Base-by-base conservation (phyloP, 1,140 invertebrate genomes). In the Bombus sylvicola region DNA sequence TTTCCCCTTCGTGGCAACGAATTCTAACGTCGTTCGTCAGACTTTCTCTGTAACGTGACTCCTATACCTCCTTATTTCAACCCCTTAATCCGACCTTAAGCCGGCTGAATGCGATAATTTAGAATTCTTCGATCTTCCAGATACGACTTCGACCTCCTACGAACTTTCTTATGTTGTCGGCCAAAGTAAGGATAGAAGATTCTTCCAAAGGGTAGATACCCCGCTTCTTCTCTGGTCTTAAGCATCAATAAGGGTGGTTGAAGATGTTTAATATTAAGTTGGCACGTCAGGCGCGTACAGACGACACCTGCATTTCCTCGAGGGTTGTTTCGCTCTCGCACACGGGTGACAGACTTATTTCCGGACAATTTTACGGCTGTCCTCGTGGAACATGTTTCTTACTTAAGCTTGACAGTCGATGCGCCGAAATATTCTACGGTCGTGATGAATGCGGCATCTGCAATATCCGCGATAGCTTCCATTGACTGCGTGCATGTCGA, bases 21-120 rank as follows among this genome's bases (percentile, higher is more conserved):
- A 69, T 79, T 31, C 39, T 28, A 69, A n/a, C 39, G 3, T 31
- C 53, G 37, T 69, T 41, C 68, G 34, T 73, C 68, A 41, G 83
- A 85, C 68, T 80, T 85, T 80, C 68, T 28, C 1, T 41, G 76
- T 47, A 80, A 72, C 76, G 83, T 72, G 68, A 80, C 77, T 31
- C 39, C 66, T 37, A 28, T 64, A n/a, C 25, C 12, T 41, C 28
- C 34, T 57, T 37, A 31, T 43, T 80, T 39, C 31, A 73, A 73
- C 77, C 68, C 77, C 62, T 43, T 80, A 53, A 72, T 72, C 83
- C 53, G 2, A 25, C 12, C 31, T 47, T 31, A 22, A 34, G 12
- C 4, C 64, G 37, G 37, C 0, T 3, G 53, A 59, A 47, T 15
- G 1, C 18, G 47, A 53, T 53, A 47, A 15, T 28, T 9, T 9